These are phyloP conservation scores for Rotaria magnacalcarata DNA, from an alignment of 2,888 invertebrate genomes.

Conservation along the genomic window DNA sequence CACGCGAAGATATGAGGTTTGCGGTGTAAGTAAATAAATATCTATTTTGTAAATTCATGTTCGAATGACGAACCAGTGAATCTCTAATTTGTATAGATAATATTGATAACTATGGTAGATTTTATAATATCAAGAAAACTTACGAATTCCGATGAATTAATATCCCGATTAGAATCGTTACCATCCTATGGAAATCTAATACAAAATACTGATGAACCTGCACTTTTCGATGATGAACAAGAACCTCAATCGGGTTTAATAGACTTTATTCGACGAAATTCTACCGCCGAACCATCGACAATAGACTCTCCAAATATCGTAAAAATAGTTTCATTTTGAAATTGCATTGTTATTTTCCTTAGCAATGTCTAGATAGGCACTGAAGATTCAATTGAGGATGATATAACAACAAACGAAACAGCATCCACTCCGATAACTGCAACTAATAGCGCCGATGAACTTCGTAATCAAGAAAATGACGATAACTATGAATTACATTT, in stretches of 20 bases:
- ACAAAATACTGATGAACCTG: not conserved
- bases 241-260: not conserved
- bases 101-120: not conserved
- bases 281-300: not conserved
- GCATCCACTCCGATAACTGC: not conserved
- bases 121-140: not conserved
- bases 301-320: not conserved
- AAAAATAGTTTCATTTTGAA: not conserved
- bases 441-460: not conserved
- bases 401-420: not conserved
- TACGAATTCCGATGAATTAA: not conserved
- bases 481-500: not conserved
- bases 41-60: no score
- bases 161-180: not conserved
- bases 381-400: not conserved
- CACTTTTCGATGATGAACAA: not conserved
- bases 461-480: not conserved
- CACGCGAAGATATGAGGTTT: no score
- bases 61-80: no score
- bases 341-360: not conserved
- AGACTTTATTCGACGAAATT: not conserved
- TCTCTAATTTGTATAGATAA: not conserved
- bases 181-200: not conserved
- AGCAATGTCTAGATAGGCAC: not conserved
- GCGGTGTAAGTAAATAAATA: no score